Base-by-base conservation (phyloP, 1,140 invertebrate species). In the Pogonus chalceus region DNA sequence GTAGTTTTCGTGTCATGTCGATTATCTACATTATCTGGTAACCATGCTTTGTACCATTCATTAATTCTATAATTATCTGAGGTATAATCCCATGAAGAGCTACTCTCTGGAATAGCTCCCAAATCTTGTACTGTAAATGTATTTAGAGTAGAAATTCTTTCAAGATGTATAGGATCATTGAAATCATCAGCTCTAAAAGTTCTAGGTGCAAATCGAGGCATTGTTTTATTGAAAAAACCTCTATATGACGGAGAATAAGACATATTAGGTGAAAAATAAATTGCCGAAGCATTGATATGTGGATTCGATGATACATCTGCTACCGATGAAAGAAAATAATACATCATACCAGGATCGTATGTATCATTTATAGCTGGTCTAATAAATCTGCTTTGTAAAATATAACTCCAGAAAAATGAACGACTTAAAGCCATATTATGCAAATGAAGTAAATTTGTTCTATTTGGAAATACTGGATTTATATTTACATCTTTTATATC, bases 291-390 rank as follows among this genome's bases (percentile, higher is more conserved):
- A 73, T 98, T 98, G 52, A 98, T 86, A 58, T 87, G 84, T 0
- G 85, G 84, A 75, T 95, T 96, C 0, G 92, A 81, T 0, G 93
- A 89, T 0, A 98, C 91, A 72, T 98, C 95, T 0, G 96, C 92
- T 0, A 96, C 88, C 0, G 91, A 87, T 1, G 93, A 96, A 18
- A 98, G 73, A 65, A 96, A 96, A 65, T 96, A 96, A 67, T 98
- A 98, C 90, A 97, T 94, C 83, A 98, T 91, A 52, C 95, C 94
- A 0, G 95, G 94, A 75, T 97, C 93, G 58, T 93, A 90, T 0
- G 89, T 90, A 63, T 93, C 90, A 67, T 92, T 91, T 18, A 90
- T 90, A 14, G 88, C 88, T 1, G 90, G 90, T 37, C 90, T 72
- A 58, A 92, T 92, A 60, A 92, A 93, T 57, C 88, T 74, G 1